Base-by-base conservation (phyloP, 1,140 invertebrate genomes). In the Anastatus disparis region DNA sequence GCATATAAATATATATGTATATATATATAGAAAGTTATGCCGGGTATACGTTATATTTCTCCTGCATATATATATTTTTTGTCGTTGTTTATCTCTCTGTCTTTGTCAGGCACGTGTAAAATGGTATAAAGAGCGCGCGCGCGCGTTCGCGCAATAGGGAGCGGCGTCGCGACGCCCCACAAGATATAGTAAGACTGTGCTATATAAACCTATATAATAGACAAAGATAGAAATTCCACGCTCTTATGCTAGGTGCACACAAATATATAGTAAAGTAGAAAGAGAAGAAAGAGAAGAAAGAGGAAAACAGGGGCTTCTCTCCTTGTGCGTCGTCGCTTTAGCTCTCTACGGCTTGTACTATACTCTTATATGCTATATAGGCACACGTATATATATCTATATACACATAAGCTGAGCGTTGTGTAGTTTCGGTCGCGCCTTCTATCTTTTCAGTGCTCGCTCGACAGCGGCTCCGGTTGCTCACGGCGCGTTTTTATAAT, bases 401-500 rank as follows among this genome's bases (percentile, higher is more conserved):
- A n/a, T n/a, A n/a, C n/a, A n/a, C n/a, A n/a, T n/a, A n/a, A n/a
- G n/a, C n/a, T n/a, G n/a, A n/a, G n/a, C n/a, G n/a, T n/a, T n/a
- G n/a, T n/a, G 79, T 81, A 80, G 79, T 72, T 75, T 76, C 77
- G 79, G 77, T 73, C 76, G 78, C 42, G 58, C 58, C 24, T 61
- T 80, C n/a, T n/a, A n/a, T n/a, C n/a, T n/a, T n/a, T n/a, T 10
- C 81, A 85, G 84, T 84, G 80, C 81, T 82, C 78, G 80, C 78
- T 81, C 79, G 81, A 82, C 78, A 80, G 81, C 82, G 81, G 79
- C 74, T 76, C 79, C 77, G 80, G 78, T 74, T 81, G 61, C 65
- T 61, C 56, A 22, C 29, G 31, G 17, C 35, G 24, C 50, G 27
- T n/a, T n/a, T n/a, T n/a, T n/a, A n/a, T n/a, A n/a, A n/a, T n/a